Conservation (phyloP, 1,140 invertebrate species). For the Tribolium madens region DNA sequence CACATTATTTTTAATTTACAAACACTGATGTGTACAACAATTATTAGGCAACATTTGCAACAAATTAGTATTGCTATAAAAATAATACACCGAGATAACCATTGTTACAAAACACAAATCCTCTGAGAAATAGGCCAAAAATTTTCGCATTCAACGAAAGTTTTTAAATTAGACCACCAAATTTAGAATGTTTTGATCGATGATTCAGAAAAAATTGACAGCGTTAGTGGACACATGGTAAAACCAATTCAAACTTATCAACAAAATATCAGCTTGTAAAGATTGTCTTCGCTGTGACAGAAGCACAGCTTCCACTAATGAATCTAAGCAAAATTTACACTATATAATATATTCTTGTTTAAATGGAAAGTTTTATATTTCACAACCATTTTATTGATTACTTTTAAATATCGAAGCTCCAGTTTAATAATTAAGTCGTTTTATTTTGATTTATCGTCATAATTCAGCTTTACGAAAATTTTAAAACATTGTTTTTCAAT, state of each 20-base stretch:
- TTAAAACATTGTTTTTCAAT: constrained; percentile 48
- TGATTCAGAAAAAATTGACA: constrained; percentile 1
- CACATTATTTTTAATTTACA: constrained; percentile 59
- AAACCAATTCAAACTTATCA: constrained; percentile 8
- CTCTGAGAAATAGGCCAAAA: constrained; percentile 35
- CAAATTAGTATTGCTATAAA: constrained; percentile 44
- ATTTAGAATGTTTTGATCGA: constrained; percentile 10
- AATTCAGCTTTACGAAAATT: constrained; percentile 25
- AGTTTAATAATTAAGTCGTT: constrained; percentile 46
- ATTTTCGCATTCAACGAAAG: background rate
- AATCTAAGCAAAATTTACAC: constrained; percentile 51
- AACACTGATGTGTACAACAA: constrained; percentile 57
- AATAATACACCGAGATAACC: constrained; percentile 30
- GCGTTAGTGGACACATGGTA: constrained; percentile 5
- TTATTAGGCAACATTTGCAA: constrained; percentile 55
- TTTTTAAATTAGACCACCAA: constrained; percentile 6
- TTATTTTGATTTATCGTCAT: constrained; percentile 40
- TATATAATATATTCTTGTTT: constrained; percentile 47
- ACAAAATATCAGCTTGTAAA: constrained; percentile 46
- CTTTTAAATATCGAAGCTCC: constrained; percentile 50
- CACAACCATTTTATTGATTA: constrained; percentile 56
- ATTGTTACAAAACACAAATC: constrained; percentile 12
- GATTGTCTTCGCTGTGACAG: constrained; percentile 50
- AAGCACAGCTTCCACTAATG: constrained; percentile 41
- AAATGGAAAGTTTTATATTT: constrained; percentile 48